These are phyloP conservation scores for Oxyruncus cristatus DNA, from an alignment of 2,113 vertebrate genomes.

Conservation along the genomic window DNA sequence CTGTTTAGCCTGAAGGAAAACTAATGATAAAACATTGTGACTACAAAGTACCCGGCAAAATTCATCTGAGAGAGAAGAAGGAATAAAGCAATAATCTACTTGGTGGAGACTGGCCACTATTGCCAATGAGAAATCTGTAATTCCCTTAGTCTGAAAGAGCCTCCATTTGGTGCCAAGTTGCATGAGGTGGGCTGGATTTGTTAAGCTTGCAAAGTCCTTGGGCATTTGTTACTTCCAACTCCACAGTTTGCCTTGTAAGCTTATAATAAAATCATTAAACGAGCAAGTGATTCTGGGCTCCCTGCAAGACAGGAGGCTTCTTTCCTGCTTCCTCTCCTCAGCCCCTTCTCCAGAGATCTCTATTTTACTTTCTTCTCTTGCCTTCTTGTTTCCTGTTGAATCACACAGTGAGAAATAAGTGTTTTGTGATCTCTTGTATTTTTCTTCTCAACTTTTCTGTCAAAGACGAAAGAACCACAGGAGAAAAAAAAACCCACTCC, in stretches of 20 bases:
- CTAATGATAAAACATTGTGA: rapidly evolving
- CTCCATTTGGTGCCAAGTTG: background rate
- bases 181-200: background rate
- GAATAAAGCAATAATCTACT: background rate
- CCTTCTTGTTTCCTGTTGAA: background rate
- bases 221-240: background rate
- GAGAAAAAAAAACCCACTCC: background rate
- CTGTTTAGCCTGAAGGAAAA: background rate
- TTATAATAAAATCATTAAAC: background rate
- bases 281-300: background rate
- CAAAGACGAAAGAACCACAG: background rate
- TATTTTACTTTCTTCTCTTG: background rate
- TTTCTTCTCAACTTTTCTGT: background rate
- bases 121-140: background rate
- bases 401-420: background rate
- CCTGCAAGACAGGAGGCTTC: background rate
- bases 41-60: background rate
- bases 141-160: background rate
- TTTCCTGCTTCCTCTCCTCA: background rate
- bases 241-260: background rate
- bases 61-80: background rate
- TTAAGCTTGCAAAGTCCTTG: background rate
- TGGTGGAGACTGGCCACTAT: background rate
- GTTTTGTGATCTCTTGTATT: background rate
- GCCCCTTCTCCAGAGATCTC: background rate